Evolutionary conservation across 1,140 invertebrate species (phyloP), one percentile per base, ranked within the genome.

Genomic region (Megathymus violae): DNA sequence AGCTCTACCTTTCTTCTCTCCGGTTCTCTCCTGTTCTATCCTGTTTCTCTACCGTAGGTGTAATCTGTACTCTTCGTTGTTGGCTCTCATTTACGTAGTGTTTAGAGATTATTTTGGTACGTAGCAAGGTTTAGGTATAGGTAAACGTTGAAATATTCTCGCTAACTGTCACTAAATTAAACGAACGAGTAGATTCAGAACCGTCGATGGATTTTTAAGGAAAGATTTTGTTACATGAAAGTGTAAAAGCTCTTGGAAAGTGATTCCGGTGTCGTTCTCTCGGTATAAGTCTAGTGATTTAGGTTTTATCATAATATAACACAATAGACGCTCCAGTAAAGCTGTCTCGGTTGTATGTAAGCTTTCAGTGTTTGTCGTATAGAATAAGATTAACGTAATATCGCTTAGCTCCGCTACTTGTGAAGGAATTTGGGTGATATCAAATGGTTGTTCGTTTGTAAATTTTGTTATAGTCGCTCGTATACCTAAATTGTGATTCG

Each of bases 381-480:
- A 82, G 76, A 68, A 40, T 73, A 75, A 73, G 68, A 66, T 68
- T 74, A 67, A 73, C 48, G 67, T 78, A 64, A 74, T 78, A 59
- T 76, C 74, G 85, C 84, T 89, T 85, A 48, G 71, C 62, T 71
- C 76, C 74, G 79, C 80, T 66, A 77, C 64, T 71, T 66, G 47
- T 74, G 38, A 80, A 78, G 87, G 87, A 89, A 89, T 89, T 89
- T 89, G 87, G 87, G 87, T 89, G 87, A 89, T 86, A 87, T 82
- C 85, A 87, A 90, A 88, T 87, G 75, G 75, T 77, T 83, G 67
- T 79, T 74, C 54, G 43, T 64, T 63, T 34, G 48, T 31, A 67
- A 58, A 44, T 61, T 59, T 25, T 52, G 25, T 63, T 47, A 34
- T 19, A 61, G 16, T 58, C 51, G 27, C 44, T 58, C 34, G 19